phyloP scores from a whole-genome alignment of 2,888 invertebrate species.

The Bimastos eiseni region DNA sequence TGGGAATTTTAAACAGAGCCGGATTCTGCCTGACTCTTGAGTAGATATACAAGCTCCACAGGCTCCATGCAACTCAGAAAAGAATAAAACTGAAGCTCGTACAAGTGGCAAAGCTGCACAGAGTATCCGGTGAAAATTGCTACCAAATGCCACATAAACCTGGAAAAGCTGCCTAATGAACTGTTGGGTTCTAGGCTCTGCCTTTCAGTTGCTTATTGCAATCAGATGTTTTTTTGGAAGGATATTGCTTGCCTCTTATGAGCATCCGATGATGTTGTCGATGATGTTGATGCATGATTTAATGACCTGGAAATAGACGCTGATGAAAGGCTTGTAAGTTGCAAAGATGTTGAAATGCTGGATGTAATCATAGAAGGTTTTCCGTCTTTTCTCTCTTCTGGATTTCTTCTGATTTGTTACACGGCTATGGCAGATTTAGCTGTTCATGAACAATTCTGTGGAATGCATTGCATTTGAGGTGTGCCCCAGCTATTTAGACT shows the following conservation, averaged over 20 bases:
- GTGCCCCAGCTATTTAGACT: neutral
- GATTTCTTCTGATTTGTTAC: neutral
- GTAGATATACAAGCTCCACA: neutral
- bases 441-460: neutral
- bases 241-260: neutral
- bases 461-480: neutral
- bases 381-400: neutral
- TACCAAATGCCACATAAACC: neutral
- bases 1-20: neutral
- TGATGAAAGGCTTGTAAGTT: constrained; percentile 8
- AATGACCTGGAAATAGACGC: neutral
- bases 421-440: neutral
- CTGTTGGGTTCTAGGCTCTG: neutral
- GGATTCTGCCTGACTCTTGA: neutral
- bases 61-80: neutral
- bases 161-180: neutral
- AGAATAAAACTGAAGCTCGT: neutral
- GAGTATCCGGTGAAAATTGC: neutral
- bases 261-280: neutral
- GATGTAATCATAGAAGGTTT: neutral
- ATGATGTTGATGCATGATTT: constrained; percentile 5
- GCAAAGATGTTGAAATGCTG: neutral
- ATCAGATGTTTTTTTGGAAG: neutral
- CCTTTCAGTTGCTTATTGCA: neutral
- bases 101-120: neutral